These are phyloP conservation scores for Urophycis tenuis DNA, from an alignment of 2,797 vertebrate species.

Conservation along the genomic window DNA sequence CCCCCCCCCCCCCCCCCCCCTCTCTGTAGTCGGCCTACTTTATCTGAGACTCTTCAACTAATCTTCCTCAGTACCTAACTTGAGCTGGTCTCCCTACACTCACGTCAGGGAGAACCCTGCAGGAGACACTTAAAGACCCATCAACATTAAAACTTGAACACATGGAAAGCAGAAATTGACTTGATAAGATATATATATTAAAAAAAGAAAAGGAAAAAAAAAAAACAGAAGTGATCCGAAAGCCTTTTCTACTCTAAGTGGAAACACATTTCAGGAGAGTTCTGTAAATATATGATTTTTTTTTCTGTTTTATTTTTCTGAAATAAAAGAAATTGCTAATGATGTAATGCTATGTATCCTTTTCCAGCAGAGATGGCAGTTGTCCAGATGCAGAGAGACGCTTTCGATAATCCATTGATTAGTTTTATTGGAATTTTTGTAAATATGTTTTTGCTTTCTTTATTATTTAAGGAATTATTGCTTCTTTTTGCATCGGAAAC, in stretches of 20 bases:
- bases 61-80: conserved; percentile 60
- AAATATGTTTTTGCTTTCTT: conserved; percentile 87
- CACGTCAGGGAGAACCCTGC: conserved; percentile 30
- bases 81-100: conserved; percentile 37
- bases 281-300: conserved; percentile 74
- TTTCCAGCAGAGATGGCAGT: conserved; percentile 65
- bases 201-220: conserved; percentile 27
- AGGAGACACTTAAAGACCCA: conserved; percentile 65
- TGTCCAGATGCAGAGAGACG: conserved; percentile 80
- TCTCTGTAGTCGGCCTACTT: conserved; percentile 55
- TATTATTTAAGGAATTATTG: conserved; percentile 88
- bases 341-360: conserved; percentile 74
- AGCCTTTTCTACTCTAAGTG: conserved; percentile 76
- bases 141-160: conserved; percentile 75
- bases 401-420: conserved; percentile 84
- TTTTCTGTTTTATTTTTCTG: conserved; percentile 35
- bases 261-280: conserved; percentile 75
- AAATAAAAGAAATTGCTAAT: conserved; percentile 58
- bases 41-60: conserved; percentile 60
- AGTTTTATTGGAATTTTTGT: conserved; percentile 86
- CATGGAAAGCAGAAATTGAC: conserved; percentile 63
- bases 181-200: conserved; percentile 63
- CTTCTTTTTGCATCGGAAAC: conserved; percentile 90
- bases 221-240: conserved; percentile 69
- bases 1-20: too few relatives aligned